Base-by-base conservation (phyloP, 2,888 invertebrate species). In the Folsomia manolachei region DNA sequence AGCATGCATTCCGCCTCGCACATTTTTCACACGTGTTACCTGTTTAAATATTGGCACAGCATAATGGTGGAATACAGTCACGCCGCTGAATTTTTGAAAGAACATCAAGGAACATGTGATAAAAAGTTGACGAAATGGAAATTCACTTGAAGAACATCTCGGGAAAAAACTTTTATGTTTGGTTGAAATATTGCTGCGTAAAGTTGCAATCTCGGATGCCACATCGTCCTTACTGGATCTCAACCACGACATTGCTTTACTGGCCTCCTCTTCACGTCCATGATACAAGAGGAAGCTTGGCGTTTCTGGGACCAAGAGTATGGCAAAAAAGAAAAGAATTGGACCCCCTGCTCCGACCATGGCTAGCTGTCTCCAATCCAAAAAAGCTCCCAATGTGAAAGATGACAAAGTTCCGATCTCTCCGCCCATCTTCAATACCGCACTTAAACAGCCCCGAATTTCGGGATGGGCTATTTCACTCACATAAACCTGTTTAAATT, bases 401-500 rank as follows among this genome's bases (percentile, higher is more conserved):
- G 92, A 91, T 82, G 92, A 88, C 39, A 95, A 87, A 26, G 24
- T 25, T 27, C 95, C 95, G 39, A 92, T 87, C 83, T 94, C 93
- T 21, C 93, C 91, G 76, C 91, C 90, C 78, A 95, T 89, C 84
- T 95, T 95, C 76, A 93, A 87, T 73, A 94, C 89, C 2, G 94
- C 92, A 82, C 94, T 94, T 71, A 95, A 86, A 79, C 92, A 91
- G 26, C 95, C 95, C 27, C 95, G 88, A 78, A 94, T 90, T 75
- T 92, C 90, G 1, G 93, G 92, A 24, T 93, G 90, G 26, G 95
- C 91, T 82, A 94, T 93, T 86, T 96, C 95, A 82, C 93, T 93
- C 82, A 95, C 91, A 86, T 95, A 96, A 23, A 95, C 92, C 90
- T 87, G 88, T 80, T 39, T 39, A 39, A 39, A 9, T 9, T 39